Percentiles rank a stretch among this genome's conserved stretches.
phyloP scores from a whole-genome alignment of 2,797 vertebrate genomes.

The Adrianichthys oophorus region DNA sequence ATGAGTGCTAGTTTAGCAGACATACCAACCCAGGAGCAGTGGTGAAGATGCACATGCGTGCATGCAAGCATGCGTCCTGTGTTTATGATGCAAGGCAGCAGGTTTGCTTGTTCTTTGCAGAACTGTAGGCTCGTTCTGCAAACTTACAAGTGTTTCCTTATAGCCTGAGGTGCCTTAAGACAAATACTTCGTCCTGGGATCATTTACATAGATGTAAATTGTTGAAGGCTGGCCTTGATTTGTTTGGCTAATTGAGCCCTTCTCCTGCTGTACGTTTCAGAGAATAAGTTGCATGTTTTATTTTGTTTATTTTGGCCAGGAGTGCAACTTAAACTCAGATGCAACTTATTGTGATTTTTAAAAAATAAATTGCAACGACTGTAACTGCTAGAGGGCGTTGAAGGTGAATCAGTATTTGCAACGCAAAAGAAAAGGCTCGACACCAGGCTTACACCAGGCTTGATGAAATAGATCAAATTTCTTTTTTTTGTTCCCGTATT shows the following conservation, averaged over 20 bases:
- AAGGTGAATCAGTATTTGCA: too few relatives aligned
- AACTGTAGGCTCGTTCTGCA: constrained; percentile 43
- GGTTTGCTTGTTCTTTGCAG: constrained; percentile 37
- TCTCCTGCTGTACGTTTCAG: not conserved
- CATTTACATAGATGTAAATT: constrained; percentile 34
- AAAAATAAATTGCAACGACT: too few relatives aligned
- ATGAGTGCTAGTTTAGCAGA: constrained; percentile 60
- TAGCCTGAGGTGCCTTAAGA: constrained; percentile 24
- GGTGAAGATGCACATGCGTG: constrained; percentile 45
- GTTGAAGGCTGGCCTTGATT: constrained; percentile 25
- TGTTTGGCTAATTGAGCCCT: constrained; percentile 22
- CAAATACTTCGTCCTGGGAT: constrained; percentile 22
- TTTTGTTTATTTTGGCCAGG: too few relatives aligned
- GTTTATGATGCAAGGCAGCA: constrained; percentile 53
- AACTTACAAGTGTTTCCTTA: constrained; percentile 40
- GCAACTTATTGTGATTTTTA: too few relatives aligned
- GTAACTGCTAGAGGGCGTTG: too few relatives aligned
- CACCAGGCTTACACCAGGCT: too few relatives aligned
- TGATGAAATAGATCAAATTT: too few relatives aligned
- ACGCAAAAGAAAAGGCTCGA: too few relatives aligned
- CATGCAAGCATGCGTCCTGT: constrained; percentile 57
- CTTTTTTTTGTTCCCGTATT: too few relatives aligned
- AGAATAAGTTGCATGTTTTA: too few relatives aligned
- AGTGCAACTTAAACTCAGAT: too few relatives aligned
- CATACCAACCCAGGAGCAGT: constrained; percentile 39